Evolutionary conservation across 2,797 vertebrate genomes (phyloP).

Genomic region (Lagorchestes hirsutus): DNA sequence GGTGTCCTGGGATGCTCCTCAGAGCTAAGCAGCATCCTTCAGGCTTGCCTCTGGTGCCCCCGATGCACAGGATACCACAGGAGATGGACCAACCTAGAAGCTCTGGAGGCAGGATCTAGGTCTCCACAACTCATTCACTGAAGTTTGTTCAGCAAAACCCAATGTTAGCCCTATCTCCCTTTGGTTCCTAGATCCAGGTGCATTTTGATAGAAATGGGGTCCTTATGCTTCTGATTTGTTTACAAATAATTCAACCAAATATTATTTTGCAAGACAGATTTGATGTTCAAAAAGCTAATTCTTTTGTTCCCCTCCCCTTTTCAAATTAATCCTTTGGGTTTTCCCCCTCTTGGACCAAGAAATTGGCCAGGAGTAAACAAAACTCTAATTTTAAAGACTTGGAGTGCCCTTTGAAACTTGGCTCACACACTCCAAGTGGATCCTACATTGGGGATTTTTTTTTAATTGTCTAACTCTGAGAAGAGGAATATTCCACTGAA

Average conservation of each 20-base stretch:
- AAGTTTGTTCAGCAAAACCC: slow-evolving; percentile 45
- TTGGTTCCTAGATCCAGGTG: slow-evolving; percentile 49
- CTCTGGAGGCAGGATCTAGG: slow-evolving; percentile 20
- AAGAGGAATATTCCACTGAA: background rate
- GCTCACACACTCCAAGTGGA: background rate
- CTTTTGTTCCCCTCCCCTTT: slow-evolving; percentile 55
- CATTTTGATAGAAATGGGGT: slow-evolving; percentile 53
- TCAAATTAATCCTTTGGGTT: slow-evolving; percentile 17
- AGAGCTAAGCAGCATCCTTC: background rate
- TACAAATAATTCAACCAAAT: slow-evolving; percentile 61
- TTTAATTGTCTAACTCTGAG: slow-evolving; percentile 18
- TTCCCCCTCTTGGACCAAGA: slow-evolving; percentile 42
- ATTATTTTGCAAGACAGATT: slow-evolving; percentile 38
- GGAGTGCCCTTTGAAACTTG: slow-evolving; percentile 55
- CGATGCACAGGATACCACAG: background rate
- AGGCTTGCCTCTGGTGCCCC: background rate
- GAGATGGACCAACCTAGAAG: background rate
- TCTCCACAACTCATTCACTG: slow-evolving; percentile 23
- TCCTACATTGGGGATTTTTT: slow-evolving; percentile 29
- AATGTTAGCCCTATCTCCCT: slow-evolving; percentile 34
- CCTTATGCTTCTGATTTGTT: slow-evolving; percentile 61
- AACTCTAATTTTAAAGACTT: slow-evolving; percentile 61
- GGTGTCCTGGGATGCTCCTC: background rate
- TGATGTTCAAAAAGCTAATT: slow-evolving; percentile 20
- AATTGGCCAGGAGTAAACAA: slow-evolving; percentile 53